phyloP scores from a whole-genome alignment of 2,888 invertebrate genomes.

The Osedax fenrisi region DNA sequence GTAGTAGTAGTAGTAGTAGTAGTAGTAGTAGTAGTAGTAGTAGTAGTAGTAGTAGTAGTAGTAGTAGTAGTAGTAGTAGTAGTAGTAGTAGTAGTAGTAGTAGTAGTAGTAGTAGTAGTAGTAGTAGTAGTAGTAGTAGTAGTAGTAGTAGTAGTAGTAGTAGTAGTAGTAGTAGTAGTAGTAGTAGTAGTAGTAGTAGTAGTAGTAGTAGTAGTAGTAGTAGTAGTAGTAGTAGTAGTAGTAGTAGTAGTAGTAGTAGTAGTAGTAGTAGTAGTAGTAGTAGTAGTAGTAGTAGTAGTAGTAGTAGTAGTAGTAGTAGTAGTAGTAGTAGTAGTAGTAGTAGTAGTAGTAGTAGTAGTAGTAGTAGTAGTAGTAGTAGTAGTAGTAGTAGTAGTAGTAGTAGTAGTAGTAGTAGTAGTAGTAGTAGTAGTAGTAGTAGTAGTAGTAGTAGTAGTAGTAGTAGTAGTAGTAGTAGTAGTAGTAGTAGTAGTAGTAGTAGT shows the following conservation, averaged over 20 bases:
- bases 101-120: constrained; percentile 28
- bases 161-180: not conserved
- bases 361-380: constrained; percentile 32
- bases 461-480: constrained; percentile 13
- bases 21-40: constrained; percentile 27
- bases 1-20: constrained; percentile 19
- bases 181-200: not conserved
- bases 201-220: not conserved
- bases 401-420: not conserved
- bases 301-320: constrained; percentile 25
- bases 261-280: constrained; percentile 25
- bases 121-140: constrained; percentile 32
- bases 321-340: constrained; percentile 33
- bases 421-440: not conserved
- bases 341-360: constrained; percentile 28
- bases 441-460: not conserved
- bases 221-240: not conserved
- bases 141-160: constrained; percentile 28
- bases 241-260: constrained; percentile 24
- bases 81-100: constrained; percentile 33
- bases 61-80: constrained; percentile 27
- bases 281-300: constrained; percentile 30
- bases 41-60: constrained; percentile 27
- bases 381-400: constrained; percentile 25
- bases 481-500: constrained; percentile 17